Evolutionary conservation across 1,140 invertebrate species (phyloP), one percentile per base, ranked within the genome.

Genomic region (Pteromalus puparum): DNA sequence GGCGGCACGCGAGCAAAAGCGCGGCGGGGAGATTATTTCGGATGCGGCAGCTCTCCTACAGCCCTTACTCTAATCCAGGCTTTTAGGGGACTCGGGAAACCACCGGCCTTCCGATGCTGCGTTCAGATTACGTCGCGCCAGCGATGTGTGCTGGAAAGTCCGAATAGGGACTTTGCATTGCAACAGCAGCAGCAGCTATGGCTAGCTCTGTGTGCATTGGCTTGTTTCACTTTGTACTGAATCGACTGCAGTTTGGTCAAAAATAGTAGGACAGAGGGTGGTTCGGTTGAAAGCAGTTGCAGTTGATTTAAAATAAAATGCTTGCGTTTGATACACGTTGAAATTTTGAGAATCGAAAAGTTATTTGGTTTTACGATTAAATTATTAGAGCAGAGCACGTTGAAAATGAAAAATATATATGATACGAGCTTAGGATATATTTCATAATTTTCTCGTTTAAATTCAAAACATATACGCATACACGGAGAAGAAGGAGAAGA

Each of bases 401-500:
- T 28, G 67, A 70, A 30, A 70, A 70, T 7, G 26, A 13, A 13
- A 70, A 24, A 68, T 65, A 26, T 26, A 5, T 34, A 34, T 34
- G 6, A 10, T 10, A 13, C 24, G 67, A 70, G 24, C 9, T 61
- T 1, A 1, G 6, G 2, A 70, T 5, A 70, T 70, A 28, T 70
- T 70, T 70, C 13, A 70, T 70, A 74, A 74, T 74, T 42, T 42
- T 42, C 72, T 74, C 80, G 28, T 81, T 81, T 81, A 48, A 46
- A 81, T 73, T 38, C 42, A 74, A 74, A 81, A 81, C 46, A 10
- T 42, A 42, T 42, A 34, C 30, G 30, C 5, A 42, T 34, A 61
- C 6, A 15, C 53, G 70, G 15, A 61, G 2, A 34, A n/a, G n/a
- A 4, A 34, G 42, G 42, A 73, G 70, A 24, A 21, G 53, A 61